Percentiles rank a stretch among this genome's conserved stretches.
These are phyloP conservation scores for Philaenus spumarius DNA, from an alignment of 1,140 invertebrate species.

Conservation along the genomic window DNA sequence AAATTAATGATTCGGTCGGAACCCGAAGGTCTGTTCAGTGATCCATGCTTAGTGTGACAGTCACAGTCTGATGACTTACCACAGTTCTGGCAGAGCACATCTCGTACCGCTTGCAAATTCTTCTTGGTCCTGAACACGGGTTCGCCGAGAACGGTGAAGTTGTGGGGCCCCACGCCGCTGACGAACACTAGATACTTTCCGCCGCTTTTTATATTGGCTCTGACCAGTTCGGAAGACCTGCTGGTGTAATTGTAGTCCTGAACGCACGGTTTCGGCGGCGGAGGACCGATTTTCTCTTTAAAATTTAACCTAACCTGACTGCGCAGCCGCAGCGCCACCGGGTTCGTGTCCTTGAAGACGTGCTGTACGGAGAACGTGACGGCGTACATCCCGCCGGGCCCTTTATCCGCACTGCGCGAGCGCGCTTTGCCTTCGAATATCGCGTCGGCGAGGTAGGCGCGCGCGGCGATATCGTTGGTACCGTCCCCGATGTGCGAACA, in stretches of 20 bases:
- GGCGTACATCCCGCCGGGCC: constrained; percentile 48
- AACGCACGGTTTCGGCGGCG: constrained; percentile 31
- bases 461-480: constrained; percentile 47
- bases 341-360: constrained; percentile 51
- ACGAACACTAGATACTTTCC: constrained; percentile 59
- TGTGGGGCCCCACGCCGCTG: constrained; percentile 54
- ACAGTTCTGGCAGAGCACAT: constrained; percentile 35
- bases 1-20: background rate
- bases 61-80: constrained; percentile 31
- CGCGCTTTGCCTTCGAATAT: constrained; percentile 57
- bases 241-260: constrained; percentile 26
- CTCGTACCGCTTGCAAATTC: constrained; percentile 31
- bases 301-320: constrained; percentile 47
- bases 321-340: constrained; percentile 43
- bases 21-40: background rate
- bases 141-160: constrained; percentile 55
- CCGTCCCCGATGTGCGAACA: constrained; percentile 31
- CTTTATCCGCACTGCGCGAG: constrained; percentile 49
- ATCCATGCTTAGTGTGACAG: background rate
- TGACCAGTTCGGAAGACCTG: constrained; percentile 25
- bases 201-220: constrained; percentile 52
- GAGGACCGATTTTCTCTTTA: constrained; percentile 37
- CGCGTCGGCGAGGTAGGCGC: constrained; percentile 51
- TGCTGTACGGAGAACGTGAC: constrained; percentile 58
- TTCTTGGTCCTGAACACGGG: constrained; percentile 41